Percentiles rank a stretch among this genome's conserved stretches.
These are phyloP conservation scores for Aradus depressus DNA, from an alignment of 2,888 invertebrate genomes.

Conservation along the genomic window DNA sequence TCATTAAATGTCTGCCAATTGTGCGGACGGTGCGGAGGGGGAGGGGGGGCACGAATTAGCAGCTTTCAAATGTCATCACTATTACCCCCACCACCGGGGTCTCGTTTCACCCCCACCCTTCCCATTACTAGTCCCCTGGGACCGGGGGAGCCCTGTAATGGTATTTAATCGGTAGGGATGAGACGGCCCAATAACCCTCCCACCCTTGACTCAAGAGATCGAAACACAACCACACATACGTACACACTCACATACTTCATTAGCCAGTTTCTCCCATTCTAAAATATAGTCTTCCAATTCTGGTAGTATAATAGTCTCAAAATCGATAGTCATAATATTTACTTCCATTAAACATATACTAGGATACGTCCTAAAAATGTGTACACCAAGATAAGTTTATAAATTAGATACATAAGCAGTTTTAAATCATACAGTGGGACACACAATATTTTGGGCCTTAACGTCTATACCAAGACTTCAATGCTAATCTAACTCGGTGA, in stretches of 20 bases:
- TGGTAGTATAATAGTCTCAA: too few relatives aligned
- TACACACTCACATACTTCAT: not conserved
- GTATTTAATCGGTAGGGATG: conserved; percentile 9
- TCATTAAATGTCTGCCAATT: conserved; percentile 28
- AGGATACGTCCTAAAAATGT: too few relatives aligned
- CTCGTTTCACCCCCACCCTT: conserved; percentile 6
- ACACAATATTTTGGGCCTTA: too few relatives aligned
- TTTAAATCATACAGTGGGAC: too few relatives aligned
- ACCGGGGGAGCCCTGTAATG: too few relatives aligned
- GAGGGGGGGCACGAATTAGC: conserved; percentile 27
- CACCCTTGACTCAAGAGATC: not conserved
- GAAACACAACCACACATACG: not conserved
- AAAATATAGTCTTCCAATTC: not conserved
- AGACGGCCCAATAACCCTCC: not conserved
- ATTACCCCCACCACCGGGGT: conserved; percentile 19
- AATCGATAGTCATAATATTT: too few relatives aligned
- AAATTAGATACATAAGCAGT: too few relatives aligned
- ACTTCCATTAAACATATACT: too few relatives aligned
- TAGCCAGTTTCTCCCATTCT: not conserved
- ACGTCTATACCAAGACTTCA: too few relatives aligned
- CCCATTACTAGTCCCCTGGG: not conserved
- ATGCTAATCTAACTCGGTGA: too few relatives aligned
- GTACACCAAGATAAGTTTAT: too few relatives aligned
- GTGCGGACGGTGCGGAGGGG: conserved; percentile 21
- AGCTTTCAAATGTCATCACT: conserved; percentile 30